These are phyloP conservation scores for Lobophora halterata DNA, from an alignment of 2,888 invertebrate genomes.

Conservation along the genomic window DNA sequence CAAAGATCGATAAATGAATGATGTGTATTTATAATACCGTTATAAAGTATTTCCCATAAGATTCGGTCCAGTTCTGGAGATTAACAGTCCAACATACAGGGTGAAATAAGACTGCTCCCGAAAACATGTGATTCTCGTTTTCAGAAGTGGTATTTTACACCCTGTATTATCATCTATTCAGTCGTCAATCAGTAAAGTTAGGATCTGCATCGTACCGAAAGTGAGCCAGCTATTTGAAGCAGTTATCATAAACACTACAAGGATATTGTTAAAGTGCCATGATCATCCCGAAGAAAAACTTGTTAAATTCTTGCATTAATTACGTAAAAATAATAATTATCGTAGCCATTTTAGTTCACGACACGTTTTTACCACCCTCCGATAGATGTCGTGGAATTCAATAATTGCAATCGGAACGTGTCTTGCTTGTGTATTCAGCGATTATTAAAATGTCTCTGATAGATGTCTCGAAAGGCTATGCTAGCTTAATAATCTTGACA, in stretches of 20 bases:
- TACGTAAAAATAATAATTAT: slow-evolving; percentile 60
- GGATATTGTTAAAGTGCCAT: slow-evolving; percentile 63
- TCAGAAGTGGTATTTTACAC: no score
- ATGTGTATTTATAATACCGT: no score
- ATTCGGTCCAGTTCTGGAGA: no score
- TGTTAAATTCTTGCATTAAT: slow-evolving; percentile 43
- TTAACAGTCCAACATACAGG: no score
- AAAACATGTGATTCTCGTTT: no score
- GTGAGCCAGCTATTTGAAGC: neutral
- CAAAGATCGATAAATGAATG: no score
- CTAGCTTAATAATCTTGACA: slow-evolving; percentile 14
- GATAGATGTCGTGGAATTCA: slow-evolving; percentile 24
- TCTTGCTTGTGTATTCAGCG: slow-evolving; percentile 14
- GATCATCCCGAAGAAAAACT: slow-evolving; percentile 45
- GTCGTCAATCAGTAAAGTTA: no score
- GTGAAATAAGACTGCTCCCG: no score
- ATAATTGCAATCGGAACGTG: slow-evolving; percentile 22
- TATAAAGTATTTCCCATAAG: no score
- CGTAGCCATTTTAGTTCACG: slow-evolving; percentile 38
- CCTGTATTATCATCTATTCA: no score
- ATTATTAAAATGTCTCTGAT: slow-evolving; percentile 17
- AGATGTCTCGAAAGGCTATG: slow-evolving; percentile 5
- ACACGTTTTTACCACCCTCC: slow-evolving; percentile 46
- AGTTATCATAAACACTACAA: slow-evolving; percentile 33
- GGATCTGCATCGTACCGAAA: no score